These are phyloP conservation scores for Eumeta japonica DNA, from an alignment of 1,140 invertebrate genomes.

Conservation along the genomic window DNA sequence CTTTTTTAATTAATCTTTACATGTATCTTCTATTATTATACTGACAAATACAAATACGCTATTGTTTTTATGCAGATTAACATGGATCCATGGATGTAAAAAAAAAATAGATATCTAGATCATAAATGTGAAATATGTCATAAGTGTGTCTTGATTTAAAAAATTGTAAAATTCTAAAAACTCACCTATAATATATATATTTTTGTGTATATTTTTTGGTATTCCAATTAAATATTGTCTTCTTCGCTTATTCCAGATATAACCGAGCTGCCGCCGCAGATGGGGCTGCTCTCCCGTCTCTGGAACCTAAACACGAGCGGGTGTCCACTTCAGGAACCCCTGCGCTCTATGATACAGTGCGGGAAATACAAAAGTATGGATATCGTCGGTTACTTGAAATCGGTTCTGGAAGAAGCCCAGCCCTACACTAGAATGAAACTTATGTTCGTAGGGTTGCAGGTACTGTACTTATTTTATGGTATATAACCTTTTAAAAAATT, in stretches of 20 bases:
- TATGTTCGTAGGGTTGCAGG: slow-evolving; percentile 95
- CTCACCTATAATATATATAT: too few species aligned
- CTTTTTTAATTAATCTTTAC: too few species aligned
- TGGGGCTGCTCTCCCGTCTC: slow-evolving; percentile 88
- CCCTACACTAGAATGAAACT: slow-evolving; percentile 95
- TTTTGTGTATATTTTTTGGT: too few species aligned
- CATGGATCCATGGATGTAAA: too few species aligned
- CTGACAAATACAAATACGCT: too few species aligned
- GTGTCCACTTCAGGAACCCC: slow-evolving; percentile 84
- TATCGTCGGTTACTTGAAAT: slow-evolving; percentile 90
- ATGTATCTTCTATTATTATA: too few species aligned
- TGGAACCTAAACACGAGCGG: slow-evolving; percentile 95
- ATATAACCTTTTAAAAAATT: not conserved
- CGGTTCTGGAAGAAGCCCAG: slow-evolving; percentile 84
- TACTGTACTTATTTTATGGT: slow-evolving; percentile 8
- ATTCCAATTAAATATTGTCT: too few species aligned
- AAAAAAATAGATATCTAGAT: too few species aligned
- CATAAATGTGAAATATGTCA: too few species aligned
- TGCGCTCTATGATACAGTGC: slow-evolving; percentile 89
- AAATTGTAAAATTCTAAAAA: too few species aligned
- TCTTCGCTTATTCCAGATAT: slow-evolving; percentile 64
- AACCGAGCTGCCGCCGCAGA: slow-evolving; percentile 85
- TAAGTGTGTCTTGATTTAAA: too few species aligned
- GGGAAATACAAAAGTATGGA: slow-evolving; percentile 96
- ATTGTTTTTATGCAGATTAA: too few species aligned